Evolutionary conservation across 2,113 vertebrate species (phyloP), one percentile per base, ranked within the genome.

Genomic region (Hippocampus barbouri): DNA sequence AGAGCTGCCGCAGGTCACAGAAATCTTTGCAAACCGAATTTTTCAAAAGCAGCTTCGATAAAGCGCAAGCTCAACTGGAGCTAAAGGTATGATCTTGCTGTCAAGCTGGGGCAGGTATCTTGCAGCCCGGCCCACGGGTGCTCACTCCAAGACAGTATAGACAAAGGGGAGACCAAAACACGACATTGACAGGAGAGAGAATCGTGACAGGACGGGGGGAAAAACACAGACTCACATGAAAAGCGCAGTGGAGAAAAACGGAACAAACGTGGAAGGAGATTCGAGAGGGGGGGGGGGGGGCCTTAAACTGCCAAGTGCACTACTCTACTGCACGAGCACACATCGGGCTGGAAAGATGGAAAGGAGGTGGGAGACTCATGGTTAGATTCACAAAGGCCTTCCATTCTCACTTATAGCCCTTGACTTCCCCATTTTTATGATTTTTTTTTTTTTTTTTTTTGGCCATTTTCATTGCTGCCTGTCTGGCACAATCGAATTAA

Each of bases 291-390:
- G n/a, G n/a, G n/a, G n/a, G n/a, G n/a, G n/a, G n/a, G 34, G 78
- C 66, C 77, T 70, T 71, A 69, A 76, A 83, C 81, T 84, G 79
- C 78, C 74, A 79, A 71, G 81, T 75, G 80, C 51, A 87, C 91
- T 91, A 91, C 62, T 91, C 90, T 91, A 93, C 84, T 88, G 84
- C 75, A 91, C 85, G 76, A 75, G 75, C 89, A 78, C 83, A 91
- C 80, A 86, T 71, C 74, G 85, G 89, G 84, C 89, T 90, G 75
- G 79, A 90, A 82, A 88, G 70, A 83, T 85, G 86, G 78, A 79
- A 91, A 87, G 56, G 64, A 78, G 77, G 71, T 64, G 41, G 68
- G 73, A 85, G 87, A 82, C 72, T 81, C 88, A 93, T 89, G 89
- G 90, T 92, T 91, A 90, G 66, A 82, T 78, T 83, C 66, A 66